These are phyloP conservation scores for Microplitis demolitor DNA, from an alignment of 1,140 invertebrate genomes.

Conservation along the genomic window DNA sequence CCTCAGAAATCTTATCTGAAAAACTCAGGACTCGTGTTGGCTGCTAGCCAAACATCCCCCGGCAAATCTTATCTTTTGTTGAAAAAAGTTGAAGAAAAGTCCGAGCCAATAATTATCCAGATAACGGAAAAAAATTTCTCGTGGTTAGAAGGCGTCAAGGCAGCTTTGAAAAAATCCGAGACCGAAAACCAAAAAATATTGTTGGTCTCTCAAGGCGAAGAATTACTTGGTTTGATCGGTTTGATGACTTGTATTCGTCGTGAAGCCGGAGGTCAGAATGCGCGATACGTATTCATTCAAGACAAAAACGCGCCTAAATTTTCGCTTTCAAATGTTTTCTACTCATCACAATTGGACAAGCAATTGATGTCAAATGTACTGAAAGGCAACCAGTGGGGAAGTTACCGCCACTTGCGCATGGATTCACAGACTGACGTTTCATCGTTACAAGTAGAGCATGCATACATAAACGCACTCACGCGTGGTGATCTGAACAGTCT, in stretches of 20 bases:
- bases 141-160: conserved; percentile 85
- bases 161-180: conserved; percentile 67
- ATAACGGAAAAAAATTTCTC: conserved; percentile 72
- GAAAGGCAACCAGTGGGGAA: conserved; percentile 81
- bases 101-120: conserved; percentile 62
- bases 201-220: conserved; percentile 72
- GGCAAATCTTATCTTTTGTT: conserved; percentile 68
- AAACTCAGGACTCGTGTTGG: conserved; percentile 58
- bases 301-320: conserved; percentile 69
- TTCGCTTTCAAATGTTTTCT: conserved; percentile 63
- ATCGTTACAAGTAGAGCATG: conserved; percentile 79
- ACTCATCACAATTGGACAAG: conserved; percentile 69
- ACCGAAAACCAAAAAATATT: conserved; percentile 68
- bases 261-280: conserved; percentile 78
- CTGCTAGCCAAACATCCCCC: conserved; percentile 65
- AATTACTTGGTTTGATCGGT: conserved; percentile 76
- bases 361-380: conserved; percentile 86
- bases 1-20: conserved; percentile 45
- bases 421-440: conserved; percentile 66
- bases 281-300: conserved; percentile 75
- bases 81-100: conserved; percentile 57
- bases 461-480: conserved; percentile 88
- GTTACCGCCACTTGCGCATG: conserved; percentile 77
- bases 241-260: conserved; percentile 86
- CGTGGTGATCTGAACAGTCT: conserved; percentile 91